phyloP scores from a whole-genome alignment of 2,888 invertebrate species.

The Lapara coniferarum region DNA sequence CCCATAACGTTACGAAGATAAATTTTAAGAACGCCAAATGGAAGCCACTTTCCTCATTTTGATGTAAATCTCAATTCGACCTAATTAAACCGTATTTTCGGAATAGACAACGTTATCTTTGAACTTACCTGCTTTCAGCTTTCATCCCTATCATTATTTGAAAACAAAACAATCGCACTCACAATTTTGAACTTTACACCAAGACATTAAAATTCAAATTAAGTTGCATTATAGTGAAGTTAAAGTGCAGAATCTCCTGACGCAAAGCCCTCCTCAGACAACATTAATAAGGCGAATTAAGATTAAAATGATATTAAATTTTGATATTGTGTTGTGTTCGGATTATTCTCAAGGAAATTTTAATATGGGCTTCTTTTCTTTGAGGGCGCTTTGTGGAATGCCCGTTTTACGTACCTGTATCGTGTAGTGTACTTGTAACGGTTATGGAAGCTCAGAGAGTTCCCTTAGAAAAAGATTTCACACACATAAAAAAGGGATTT shows the following conservation, averaged over 20 bases:
- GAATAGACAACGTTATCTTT: slow-evolving; percentile 75
- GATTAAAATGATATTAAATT: slow-evolving; percentile 84
- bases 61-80: slow-evolving; percentile 61
- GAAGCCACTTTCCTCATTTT: slow-evolving; percentile 34
- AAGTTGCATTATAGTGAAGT: slow-evolving; percentile 28
- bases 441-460: neutral
- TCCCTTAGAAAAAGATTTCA: neutral
- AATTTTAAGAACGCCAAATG: slow-evolving; percentile 21
- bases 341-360: slow-evolving; percentile 79
- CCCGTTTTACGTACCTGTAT: slow-evolving; percentile 13
- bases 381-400: slow-evolving; percentile 51
- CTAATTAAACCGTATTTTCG: slow-evolving; percentile 71
- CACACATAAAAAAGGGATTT: too few species aligned
- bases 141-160: slow-evolving; percentile 49
- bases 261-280: slow-evolving; percentile 69
- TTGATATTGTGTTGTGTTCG: slow-evolving; percentile 82
- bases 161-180: slow-evolving; percentile 31
- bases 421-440: neutral
- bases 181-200: slow-evolving; percentile 35
- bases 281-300: slow-evolving; percentile 82
- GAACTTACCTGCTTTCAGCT: slow-evolving; percentile 76
- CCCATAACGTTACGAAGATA: slow-evolving; percentile 20
- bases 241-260: slow-evolving; percentile 55
- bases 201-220: slow-evolving; percentile 37
- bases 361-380: slow-evolving; percentile 73